Evolutionary conservation across 2,797 vertebrate species (phyloP).

Genomic region (Poecilia gillii): DNA sequence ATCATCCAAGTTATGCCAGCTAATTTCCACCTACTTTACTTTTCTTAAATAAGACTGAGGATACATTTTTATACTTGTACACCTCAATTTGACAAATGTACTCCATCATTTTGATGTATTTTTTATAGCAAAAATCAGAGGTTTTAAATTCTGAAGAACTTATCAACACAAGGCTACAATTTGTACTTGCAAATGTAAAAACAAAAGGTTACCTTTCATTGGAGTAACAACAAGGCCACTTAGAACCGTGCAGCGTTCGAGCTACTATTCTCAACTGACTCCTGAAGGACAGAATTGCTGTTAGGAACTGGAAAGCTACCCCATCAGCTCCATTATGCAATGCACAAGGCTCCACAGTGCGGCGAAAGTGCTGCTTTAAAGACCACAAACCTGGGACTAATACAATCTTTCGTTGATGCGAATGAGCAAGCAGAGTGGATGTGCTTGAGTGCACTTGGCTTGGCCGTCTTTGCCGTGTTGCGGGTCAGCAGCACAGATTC

Average conservation of each 20-base stretch:
- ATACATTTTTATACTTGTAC: background rate
- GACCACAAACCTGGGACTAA: constrained; percentile 69
- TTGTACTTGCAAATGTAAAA: constrained; percentile 6
- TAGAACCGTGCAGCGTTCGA: constrained; percentile 4
- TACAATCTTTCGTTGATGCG: constrained; percentile 68
- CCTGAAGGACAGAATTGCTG: constrained; percentile 42
- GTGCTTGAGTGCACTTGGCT: constrained; percentile 65
- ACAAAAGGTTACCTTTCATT: constrained; percentile 26
- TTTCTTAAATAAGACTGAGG: constrained; percentile 16
- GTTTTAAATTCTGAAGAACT: constrained; percentile 9
- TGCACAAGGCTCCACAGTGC: constrained; percentile 39
- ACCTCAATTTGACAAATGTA: constrained; percentile 1
- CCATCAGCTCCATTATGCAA: constrained; percentile 59
- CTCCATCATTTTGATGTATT: constrained; percentile 14
- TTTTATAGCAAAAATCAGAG: constrained; percentile 8
- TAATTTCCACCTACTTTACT: constrained; percentile 17
- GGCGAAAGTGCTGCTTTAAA: constrained; percentile 58
- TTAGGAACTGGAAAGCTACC: constrained; percentile 35
- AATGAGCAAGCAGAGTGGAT: constrained; percentile 63
- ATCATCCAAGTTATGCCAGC: background rate
- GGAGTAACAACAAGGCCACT: constrained; percentile 18
- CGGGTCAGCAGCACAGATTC: constrained; percentile 69
- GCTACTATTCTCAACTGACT: constrained; percentile 35
- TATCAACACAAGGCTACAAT: constrained; percentile 14
- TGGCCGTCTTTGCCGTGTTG: constrained; percentile 62